Base-by-base conservation (phyloP, 2,888 invertebrate genomes). In the Caenorhabditis drosophilae region DNA sequence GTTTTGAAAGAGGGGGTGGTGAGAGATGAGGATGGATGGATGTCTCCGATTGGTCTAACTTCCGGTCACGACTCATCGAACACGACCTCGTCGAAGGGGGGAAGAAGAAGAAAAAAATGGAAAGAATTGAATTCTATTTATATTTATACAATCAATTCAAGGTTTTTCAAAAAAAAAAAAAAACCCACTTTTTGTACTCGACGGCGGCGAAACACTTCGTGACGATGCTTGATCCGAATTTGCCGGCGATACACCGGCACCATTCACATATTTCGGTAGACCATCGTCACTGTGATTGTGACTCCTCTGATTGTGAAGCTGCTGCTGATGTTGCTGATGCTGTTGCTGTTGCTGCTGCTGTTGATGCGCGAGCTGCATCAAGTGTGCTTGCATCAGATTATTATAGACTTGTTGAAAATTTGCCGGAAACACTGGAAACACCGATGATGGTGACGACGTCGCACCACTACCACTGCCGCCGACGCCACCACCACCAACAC, bases 181-280 rank as follows among this genome's bases (percentile, higher is more conserved):
- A 47, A 52, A 66, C 72, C 69, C 48, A 72, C 69, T 67, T 48
- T 70, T 69, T 35, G 42, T 35, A 12, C 41, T 20, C 20, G 20
- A 44, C 42, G 63, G 51, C 42, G 63, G 51, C 1, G 67, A 60
- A 40, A 69, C 67, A 35, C 60, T 67, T 35, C 72, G 34, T 4
- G 66, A 66, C 25, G 72, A 72, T 22, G 69, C 67, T 22, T 69
- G 59, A 53, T 72, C 72, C 20, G 68, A 69, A 42, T 22, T 56
- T 38, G 46, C 53, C n/a, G 62, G 57, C n/a, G 62, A 62, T n/a
- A 40, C 45, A 20, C 63, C 56, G 7, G 63, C 53, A 27, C 56
- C 49, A 12, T 6, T 7, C 12, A 6, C 12, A 44, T 44, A 6
- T n/a, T 16, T 6, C n/a, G 6, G 18, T 11, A 11, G 34, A 34